Evolutionary conservation across 2,888 invertebrate genomes (phyloP).

Genomic region (Geotrupes spiniger): DNA sequence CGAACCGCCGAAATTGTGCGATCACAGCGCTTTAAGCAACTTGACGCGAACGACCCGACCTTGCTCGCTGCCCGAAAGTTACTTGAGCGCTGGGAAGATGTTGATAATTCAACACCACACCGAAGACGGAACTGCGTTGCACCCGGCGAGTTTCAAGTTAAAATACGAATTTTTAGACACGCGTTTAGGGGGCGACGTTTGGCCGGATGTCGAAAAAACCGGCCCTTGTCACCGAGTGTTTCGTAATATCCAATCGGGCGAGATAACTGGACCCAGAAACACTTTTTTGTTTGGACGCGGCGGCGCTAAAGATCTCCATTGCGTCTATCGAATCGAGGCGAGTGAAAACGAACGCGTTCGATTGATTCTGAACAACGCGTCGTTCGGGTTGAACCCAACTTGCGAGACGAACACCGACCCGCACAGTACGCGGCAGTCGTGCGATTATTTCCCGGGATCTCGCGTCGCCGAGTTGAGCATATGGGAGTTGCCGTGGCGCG

Average conservation of each 20-base stretch:
- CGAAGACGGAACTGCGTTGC: constrained; percentile 74
- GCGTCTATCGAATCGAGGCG: constrained; percentile 74
- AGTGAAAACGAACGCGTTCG: constrained; percentile 61
- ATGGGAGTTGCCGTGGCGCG: constrained; percentile 71
- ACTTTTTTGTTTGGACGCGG: constrained; percentile 83
- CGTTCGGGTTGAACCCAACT: constrained; percentile 64
- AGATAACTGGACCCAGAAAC: constrained; percentile 66
- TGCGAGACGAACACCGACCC: constrained; percentile 72
- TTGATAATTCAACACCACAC: constrained; percentile 57
- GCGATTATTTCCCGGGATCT: constrained; percentile 48
- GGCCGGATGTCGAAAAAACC: constrained; percentile 47
- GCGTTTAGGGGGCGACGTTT: constrained; percentile 66
- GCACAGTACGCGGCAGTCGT: constrained; percentile 67
- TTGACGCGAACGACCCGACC: constrained; percentile 74
- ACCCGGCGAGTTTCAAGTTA: constrained; percentile 69
- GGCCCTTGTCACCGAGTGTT: constrained; percentile 62
- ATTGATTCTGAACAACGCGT: constrained; percentile 67
- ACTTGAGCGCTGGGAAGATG: constrained; percentile 59
- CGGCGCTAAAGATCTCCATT: constrained; percentile 72
- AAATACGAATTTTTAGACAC: constrained; percentile 85
- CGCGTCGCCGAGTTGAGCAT: constrained; percentile 58
- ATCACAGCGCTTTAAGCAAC: constrained; percentile 73
- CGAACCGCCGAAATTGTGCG: constrained; percentile 76
- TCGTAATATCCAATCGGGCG: constrained; percentile 61
- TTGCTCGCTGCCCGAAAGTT: constrained; percentile 76